A percentile compares a stretch with the other conserved stretches of the same genome.
phyloP scores from a whole-genome alignment of 2,797 vertebrate genomes.

The Pangasius krempfi region DNA sequence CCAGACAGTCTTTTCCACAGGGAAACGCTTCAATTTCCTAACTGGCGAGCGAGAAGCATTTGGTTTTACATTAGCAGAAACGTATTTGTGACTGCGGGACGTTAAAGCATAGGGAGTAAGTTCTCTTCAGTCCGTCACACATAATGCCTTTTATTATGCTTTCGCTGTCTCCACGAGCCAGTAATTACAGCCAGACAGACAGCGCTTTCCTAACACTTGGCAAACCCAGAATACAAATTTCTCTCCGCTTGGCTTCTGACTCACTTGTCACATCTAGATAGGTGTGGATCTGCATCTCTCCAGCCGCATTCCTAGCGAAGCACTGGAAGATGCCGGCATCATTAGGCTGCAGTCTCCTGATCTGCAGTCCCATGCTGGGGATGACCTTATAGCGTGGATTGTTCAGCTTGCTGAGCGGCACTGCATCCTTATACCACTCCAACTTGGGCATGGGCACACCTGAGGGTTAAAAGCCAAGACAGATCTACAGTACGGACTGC shows the following conservation, averaged over 20 bases:
- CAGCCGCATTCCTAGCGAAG: slow-evolving; percentile 84
- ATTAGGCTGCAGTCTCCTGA: slow-evolving; percentile 79
- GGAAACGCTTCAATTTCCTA: slow-evolving; percentile 41
- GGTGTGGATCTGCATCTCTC: slow-evolving; percentile 83
- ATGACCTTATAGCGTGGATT: slow-evolving; percentile 86
- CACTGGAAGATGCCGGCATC: slow-evolving; percentile 95
- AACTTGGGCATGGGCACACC: slow-evolving; percentile 84
- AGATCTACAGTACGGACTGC: background rate
- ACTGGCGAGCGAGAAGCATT: slow-evolving; percentile 19
- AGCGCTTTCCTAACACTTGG: background rate
- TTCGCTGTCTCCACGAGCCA: slow-evolving; percentile 40
- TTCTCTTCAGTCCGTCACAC: slow-evolving; percentile 40
- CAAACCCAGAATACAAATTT: slow-evolving; percentile 22
- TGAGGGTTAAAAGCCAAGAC: slow-evolving; percentile 58
- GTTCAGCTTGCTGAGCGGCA: slow-evolving; percentile 80
- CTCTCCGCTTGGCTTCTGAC: slow-evolving; percentile 61
- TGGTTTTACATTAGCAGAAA: slow-evolving; percentile 44
- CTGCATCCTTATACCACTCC: slow-evolving; percentile 89
- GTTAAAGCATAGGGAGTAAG: slow-evolving; percentile 16
- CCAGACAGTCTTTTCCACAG: slow-evolving; percentile 51
- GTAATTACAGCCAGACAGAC: slow-evolving; percentile 37
- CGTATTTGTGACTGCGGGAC: slow-evolving; percentile 27
- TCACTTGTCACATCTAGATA: slow-evolving; percentile 91
- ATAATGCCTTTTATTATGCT: slow-evolving; percentile 41
- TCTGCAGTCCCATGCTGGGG: slow-evolving; percentile 77